Evolutionary conservation across 2,888 invertebrate genomes (phyloP), one percentile per base, ranked within the genome.

Genomic region (Argyra leucocephala): DNA sequence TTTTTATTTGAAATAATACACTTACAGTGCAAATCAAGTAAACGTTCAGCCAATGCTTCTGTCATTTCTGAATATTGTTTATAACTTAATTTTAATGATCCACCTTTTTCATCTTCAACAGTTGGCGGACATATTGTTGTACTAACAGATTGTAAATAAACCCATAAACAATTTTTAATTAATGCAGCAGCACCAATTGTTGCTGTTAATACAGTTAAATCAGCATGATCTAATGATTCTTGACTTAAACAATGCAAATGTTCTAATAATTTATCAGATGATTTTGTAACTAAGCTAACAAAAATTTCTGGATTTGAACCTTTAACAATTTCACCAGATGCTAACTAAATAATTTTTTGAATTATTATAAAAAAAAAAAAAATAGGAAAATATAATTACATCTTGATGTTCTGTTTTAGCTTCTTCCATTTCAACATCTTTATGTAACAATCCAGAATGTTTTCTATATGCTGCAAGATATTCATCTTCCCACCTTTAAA

Each of bases 161-260:
- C 88, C 83, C 88, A 89, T 0, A 92, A 77, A 58, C 88, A 88
- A 73, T 92, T 92, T 76, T 89, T 88, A 37, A 91, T 79, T 48
- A 92, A 77, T 0, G 91, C 89, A 0, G 91, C 87, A 0, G 91
- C 91, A 0, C 91, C 91, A 9, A 92, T 84, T 0, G 91, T 90
- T 0, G 90, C 90, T 1, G 90, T 91, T 6, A 91, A 75, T 18
- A 91, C 91, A 0, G 90, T 87, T 21, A 92, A 79, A 76, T 91
- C 91, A 0, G 91, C 91, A 73, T 91, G 91, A 80, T 92, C 92
- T 21, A 92, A 76, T 0, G 91, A 91, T 76, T 92, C 91, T 79
- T 92, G 91, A 0, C 88, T 90, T 10, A 92, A 75, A 57, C 87
- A 82, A 75, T 91, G 91, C 0, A 92, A 82, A 75, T 92, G 91